Base-by-base conservation (phyloP, 2,888 invertebrate genomes). In the Thyatira batis region DNA sequence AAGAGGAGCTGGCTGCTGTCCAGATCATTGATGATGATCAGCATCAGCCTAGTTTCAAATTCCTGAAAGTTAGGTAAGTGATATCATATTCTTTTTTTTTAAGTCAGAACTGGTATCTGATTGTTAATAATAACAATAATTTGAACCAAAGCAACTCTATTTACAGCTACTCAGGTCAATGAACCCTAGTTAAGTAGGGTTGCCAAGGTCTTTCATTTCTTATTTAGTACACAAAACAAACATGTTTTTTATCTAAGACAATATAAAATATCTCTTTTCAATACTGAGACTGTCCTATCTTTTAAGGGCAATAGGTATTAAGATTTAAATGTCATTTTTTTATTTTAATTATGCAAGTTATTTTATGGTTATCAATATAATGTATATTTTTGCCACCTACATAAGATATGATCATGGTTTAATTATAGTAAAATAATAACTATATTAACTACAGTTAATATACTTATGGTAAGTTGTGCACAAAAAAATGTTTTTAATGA, bases 21-120 rank as follows among this genome's bases (percentile, higher is more conserved):
- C 92, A 92, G 65, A 89, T 92, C 6, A 73, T 85, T 52, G 80
- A 88, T 61, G 85, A 83, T 63, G 81, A 87, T 23, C 81, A 84
- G 52, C 82, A 85, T 44, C 84, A 85, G 50, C 85, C 87, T 8
- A 85, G 76, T 57, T 87, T 89, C 61, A 92, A 92, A 65, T 92
- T 89, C 73, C 81, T 92, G 21, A 92, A 92, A 89, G 92, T 92
- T 30, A 85, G 92, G 92, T 92, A 54, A 87, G 89, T 78, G 23
- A 2, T 8, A 17, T 33, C 33, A 9, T 25, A 9, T 25, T 13
- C 1, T 49, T 10, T 11, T 33, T 33, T 13, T 33, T 4, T n/a
- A 33, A 11, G 3, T 8, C 11, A 33, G 11, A 33, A 33, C 33
- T n/a, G 33, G 6, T 33, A 5, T 3, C 2, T 17, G 45, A 30